Conservation (phyloP, 1,140 invertebrate species). For the Globodera rostochiensis region DNA sequence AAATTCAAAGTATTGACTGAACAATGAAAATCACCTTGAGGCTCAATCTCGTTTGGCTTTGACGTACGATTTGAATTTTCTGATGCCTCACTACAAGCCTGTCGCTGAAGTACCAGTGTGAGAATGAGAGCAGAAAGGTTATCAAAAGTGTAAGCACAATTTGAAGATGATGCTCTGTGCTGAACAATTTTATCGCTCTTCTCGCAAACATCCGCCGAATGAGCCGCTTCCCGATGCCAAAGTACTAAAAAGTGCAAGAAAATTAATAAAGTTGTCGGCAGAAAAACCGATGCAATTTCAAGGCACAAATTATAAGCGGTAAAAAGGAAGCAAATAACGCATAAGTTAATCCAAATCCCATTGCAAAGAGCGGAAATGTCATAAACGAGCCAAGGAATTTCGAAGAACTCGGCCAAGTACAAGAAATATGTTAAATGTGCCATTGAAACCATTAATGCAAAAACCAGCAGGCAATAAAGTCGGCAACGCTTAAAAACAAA, state of each 20-base stretch:
- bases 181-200: constrained; percentile 25
- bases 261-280: not conserved
- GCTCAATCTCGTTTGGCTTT: not conserved
- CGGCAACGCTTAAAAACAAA: constrained; percentile 34
- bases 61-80: constrained; percentile 22
- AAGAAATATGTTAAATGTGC: constrained; percentile 51
- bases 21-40: constrained; percentile 9
- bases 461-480: constrained; percentile 35
- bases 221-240: constrained; percentile 30
- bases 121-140: constrained; percentile 34
- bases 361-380: constrained; percentile 46
- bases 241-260: constrained; percentile 18
- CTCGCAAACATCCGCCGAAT: constrained; percentile 31
- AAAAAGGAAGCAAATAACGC: constrained; percentile 41
- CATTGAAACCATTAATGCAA: constrained; percentile 41
- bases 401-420: constrained; percentile 42
- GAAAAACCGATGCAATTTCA: constrained; percentile 11
- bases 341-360: constrained; percentile 53
- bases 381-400: constrained; percentile 43
- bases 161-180: constrained; percentile 40
- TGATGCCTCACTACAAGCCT: constrained; percentile 41
- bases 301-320: constrained; percentile 16
- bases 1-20: not conserved
- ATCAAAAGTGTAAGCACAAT: constrained; percentile 34
- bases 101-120: constrained; percentile 45